Percentiles rank a stretch among this genome's conserved stretches.
Evolutionary conservation across 2,113 vertebrate genomes (phyloP).

Genomic region (Syrrhaptes paradoxus): DNA sequence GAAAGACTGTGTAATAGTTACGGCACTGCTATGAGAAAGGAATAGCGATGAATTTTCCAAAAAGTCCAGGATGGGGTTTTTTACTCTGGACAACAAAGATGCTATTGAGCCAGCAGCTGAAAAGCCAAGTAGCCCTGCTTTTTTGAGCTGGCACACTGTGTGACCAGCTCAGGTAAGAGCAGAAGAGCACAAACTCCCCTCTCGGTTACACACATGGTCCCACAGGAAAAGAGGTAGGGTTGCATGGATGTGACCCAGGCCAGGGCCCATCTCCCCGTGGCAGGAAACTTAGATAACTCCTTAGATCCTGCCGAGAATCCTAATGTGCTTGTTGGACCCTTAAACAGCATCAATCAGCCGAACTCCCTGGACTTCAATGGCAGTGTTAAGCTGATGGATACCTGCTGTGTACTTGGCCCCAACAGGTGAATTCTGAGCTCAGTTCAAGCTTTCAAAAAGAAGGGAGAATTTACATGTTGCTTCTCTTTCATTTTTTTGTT

Average conservation of each 20-base stretch:
- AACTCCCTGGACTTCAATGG: conserved; percentile 5
- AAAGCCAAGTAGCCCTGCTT: neutral
- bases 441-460: conserved; percentile 26
- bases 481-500: neutral
- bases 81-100: neutral
- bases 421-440: conserved; percentile 56
- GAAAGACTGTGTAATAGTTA: neutral
- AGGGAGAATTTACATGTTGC: conserved; percentile 13
- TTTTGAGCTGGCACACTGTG: neutral
- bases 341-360: conserved; percentile 44
- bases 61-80: neutral
- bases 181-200: neutral
- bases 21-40: neutral
- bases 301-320: neutral
- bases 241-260: neutral
- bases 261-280: neutral
- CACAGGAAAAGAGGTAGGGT: neutral
- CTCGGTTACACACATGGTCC: neutral
- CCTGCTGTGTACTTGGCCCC: neutral
- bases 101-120: neutral
- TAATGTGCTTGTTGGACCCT: neutral
- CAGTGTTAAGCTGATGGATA: conserved; percentile 43
- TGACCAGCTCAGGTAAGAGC: neutral
- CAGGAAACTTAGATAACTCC: neutral
- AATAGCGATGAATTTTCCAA: neutral